Evolutionary conservation across 2,888 invertebrate species (phyloP).

Genomic region (Acanthosoma haemorrhoidale): DNA sequence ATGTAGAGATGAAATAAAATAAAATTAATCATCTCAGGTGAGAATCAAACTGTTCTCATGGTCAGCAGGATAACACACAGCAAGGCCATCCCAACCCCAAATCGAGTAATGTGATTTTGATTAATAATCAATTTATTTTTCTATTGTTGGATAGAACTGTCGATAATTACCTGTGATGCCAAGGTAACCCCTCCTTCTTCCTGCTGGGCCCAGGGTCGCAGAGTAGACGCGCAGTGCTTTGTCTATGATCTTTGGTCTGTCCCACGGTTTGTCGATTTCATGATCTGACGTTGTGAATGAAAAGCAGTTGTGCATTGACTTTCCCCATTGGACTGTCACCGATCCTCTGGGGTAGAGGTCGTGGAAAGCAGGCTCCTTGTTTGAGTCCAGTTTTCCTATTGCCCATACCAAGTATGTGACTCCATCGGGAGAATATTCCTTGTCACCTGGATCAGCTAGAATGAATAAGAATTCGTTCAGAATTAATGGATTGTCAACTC

Average conservation of each 20-base stretch:
- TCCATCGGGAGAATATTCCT: slow-evolving; percentile 60
- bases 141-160: too few relatives aligned
- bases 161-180: slow-evolving; percentile 56
- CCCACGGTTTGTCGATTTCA: slow-evolving; percentile 50
- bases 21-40: too few relatives aligned
- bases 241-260: slow-evolving; percentile 50
- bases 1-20: too few relatives aligned
- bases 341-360: slow-evolving; percentile 69
- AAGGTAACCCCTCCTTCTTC: slow-evolving; percentile 71
- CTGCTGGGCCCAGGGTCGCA: slow-evolving; percentile 78
- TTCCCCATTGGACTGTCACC: slow-evolving; percentile 60
- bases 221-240: slow-evolving; percentile 68
- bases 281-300: slow-evolving; percentile 57
- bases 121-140: too few relatives aligned
- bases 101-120: too few relatives aligned
- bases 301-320: slow-evolving; percentile 63
- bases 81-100: too few relatives aligned
- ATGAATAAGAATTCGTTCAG: too few relatives aligned
- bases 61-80: too few relatives aligned
- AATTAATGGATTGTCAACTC: too few relatives aligned
- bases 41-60: too few relatives aligned
- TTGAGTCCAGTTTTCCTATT: slow-evolving; percentile 69
- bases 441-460: slow-evolving; percentile 71
- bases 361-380: slow-evolving; percentile 77
- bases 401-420: slow-evolving; percentile 73